A percentile compares a stretch with the other conserved stretches of the same genome.
Conservation (phyloP, 2,888 invertebrate species). For the Pegoplata infirma region DNA sequence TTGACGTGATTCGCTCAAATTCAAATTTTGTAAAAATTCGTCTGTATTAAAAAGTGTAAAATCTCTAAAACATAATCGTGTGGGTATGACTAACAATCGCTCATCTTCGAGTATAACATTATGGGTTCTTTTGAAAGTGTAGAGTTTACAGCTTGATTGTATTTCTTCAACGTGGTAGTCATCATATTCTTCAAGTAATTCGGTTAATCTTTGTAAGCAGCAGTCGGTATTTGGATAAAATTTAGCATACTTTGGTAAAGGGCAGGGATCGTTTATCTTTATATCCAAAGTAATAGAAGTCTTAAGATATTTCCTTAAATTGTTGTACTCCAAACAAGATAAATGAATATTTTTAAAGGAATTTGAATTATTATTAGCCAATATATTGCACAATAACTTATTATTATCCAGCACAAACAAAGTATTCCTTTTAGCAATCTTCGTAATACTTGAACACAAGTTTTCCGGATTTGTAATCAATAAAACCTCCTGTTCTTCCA, state of each 20-base stretch:
- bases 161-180: slow-evolving; percentile 64
- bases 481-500: too few relatives aligned
- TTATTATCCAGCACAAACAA: slow-evolving; percentile 70
- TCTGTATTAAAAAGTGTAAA: slow-evolving; percentile 70
- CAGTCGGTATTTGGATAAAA: slow-evolving; percentile 67
- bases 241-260: slow-evolving; percentile 68
- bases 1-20: slow-evolving; percentile 58
- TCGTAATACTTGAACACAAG: slow-evolving; percentile 65
- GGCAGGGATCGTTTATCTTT: slow-evolving; percentile 48
- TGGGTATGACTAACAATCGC: slow-evolving; percentile 66
- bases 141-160: slow-evolving; percentile 64
- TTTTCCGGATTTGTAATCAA: background rate
- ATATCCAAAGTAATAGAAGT: too few relatives aligned
- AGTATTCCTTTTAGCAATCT: slow-evolving; percentile 66
- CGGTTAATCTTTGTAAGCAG: slow-evolving; percentile 65
- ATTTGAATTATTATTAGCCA: slow-evolving; percentile 64
- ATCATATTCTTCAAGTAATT: slow-evolving; percentile 66
- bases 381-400: slow-evolving; percentile 63
- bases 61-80: slow-evolving; percentile 72
- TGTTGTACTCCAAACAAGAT: slow-evolving; percentile 70
- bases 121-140: slow-evolving; percentile 65
- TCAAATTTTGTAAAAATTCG: slow-evolving; percentile 66
- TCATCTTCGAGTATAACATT: slow-evolving; percentile 67
- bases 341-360: slow-evolving; percentile 65
- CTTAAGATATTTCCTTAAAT: slow-evolving; percentile 64